Evolutionary conservation across 1,140 invertebrate genomes (phyloP).

Genomic region (Marisa cornuarietis): DNA sequence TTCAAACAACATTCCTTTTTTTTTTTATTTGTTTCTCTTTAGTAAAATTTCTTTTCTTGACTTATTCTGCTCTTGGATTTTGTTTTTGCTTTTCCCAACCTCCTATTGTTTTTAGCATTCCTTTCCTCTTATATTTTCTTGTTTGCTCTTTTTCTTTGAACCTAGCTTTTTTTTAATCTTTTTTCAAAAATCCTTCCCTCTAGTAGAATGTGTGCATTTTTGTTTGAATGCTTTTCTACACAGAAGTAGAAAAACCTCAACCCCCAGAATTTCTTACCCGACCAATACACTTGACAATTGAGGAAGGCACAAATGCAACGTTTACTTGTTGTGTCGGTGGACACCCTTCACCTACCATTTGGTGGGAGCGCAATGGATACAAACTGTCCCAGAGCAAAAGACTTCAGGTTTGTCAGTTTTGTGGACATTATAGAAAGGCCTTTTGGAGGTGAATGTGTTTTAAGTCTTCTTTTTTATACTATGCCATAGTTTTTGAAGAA

Average conservation of each 20-base stretch:
- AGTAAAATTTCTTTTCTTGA: constrained; percentile 17
- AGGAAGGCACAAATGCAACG: constrained; percentile 32
- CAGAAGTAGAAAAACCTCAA: constrained; percentile 41
- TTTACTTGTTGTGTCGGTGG: constrained; percentile 75
- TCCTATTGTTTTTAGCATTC: not conserved
- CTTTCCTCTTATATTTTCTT: constrained; percentile 12
- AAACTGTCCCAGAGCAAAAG: constrained; percentile 53
- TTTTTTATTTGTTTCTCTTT: constrained; percentile 28
- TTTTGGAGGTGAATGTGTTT: too few relatives aligned
- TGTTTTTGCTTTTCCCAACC: too few relatives aligned
- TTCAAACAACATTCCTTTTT: constrained; percentile 27
- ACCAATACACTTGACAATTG: constrained; percentile 25
- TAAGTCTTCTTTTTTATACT: too few relatives aligned
- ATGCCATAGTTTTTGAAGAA: too few relatives aligned
- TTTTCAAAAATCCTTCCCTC: not conserved
- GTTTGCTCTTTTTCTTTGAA: constrained; percentile 13
- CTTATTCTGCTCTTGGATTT: constrained; percentile 7
- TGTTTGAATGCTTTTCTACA: constrained; percentile 26
- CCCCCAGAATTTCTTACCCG: constrained; percentile 43
- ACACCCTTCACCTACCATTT: constrained; percentile 87
- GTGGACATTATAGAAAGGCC: not conserved
- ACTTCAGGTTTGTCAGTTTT: constrained; percentile 40
- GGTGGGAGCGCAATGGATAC: constrained; percentile 84
- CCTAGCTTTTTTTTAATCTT: constrained; percentile 21
- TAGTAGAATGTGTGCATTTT: constrained; percentile 22